Evolutionary conservation across 2,888 invertebrate genomes (phyloP).

Genomic region (Limenitis camilla): DNA sequence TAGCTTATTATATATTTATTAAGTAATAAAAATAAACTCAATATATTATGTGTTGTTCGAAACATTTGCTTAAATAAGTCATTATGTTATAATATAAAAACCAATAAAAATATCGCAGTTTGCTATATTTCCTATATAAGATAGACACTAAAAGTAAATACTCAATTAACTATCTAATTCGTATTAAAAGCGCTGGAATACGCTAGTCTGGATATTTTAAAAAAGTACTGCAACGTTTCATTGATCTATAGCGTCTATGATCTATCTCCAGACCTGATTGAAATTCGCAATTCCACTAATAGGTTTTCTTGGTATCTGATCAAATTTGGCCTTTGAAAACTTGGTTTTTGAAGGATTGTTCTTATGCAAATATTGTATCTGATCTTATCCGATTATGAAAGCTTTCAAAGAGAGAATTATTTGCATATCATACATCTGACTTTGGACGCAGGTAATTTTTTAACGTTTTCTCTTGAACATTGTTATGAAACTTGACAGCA

Average conservation of each 20-base stretch:
- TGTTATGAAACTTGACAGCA: too few relatives aligned
- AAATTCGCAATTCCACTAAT: constrained; percentile 10
- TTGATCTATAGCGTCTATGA: neutral
- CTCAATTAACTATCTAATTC: too few relatives aligned
- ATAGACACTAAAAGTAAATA: too few relatives aligned
- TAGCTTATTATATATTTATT: too few relatives aligned
- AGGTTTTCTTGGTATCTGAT: constrained; percentile 7
- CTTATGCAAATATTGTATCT: constrained; percentile 23
- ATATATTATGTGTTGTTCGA: too few relatives aligned
- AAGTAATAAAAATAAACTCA: too few relatives aligned
- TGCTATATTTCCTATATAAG: too few relatives aligned
- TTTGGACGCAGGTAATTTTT: constrained; percentile 3
- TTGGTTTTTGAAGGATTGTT: constrained; percentile 14
- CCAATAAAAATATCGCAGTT: too few relatives aligned
- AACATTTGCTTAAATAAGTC: too few relatives aligned
- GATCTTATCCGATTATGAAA: constrained; percentile 21
- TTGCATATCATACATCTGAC: constrained; percentile 14
- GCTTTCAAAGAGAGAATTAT: constrained; percentile 11
- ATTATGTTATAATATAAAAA: too few relatives aligned
- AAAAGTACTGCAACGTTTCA: neutral
- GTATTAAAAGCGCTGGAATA: too few relatives aligned
- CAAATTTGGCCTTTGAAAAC: constrained; percentile 6
- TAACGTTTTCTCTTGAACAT: neutral
- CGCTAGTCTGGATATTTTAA: neutral
- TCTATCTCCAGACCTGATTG: neutral